These are phyloP conservation scores for Nesoenas mayeri DNA, from an alignment of 2,113 vertebrate species.

Conservation along the genomic window DNA sequence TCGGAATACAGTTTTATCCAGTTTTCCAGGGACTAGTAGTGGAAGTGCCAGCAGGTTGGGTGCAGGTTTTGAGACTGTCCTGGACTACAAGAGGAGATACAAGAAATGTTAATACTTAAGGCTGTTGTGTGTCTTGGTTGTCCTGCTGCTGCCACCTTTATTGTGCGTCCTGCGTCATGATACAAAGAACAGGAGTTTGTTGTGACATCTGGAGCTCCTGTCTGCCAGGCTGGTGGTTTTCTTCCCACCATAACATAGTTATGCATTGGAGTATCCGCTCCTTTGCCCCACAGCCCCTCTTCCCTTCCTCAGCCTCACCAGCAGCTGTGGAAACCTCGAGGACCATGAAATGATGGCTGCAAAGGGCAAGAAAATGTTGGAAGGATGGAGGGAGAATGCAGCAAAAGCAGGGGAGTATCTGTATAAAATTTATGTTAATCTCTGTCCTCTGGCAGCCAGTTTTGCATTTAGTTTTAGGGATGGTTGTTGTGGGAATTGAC, in stretches of 20 bases:
- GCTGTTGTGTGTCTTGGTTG: neutral
- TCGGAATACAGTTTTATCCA: neutral
- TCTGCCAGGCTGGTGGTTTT: neutral
- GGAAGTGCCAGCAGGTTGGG: neutral
- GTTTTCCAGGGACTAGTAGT: neutral
- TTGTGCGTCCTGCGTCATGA: rapidly evolving
- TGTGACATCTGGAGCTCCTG: neutral
- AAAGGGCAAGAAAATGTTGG: neutral
- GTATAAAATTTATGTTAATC: neutral
- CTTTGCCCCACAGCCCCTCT: neutral
- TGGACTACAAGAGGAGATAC: neutral
- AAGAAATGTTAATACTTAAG: neutral
- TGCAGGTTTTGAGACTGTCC: neutral
- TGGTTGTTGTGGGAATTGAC: neutral
- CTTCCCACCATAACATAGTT: neutral
- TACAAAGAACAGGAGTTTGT: no score
- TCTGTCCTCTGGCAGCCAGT: neutral
- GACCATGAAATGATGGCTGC: neutral
- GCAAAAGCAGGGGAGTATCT: neutral
- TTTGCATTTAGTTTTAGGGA: neutral
- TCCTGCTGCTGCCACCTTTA: neutral
- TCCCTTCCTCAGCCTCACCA: neutral
- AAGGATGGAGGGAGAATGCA: neutral
- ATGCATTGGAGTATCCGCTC: neutral
- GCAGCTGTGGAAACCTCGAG: neutral